phyloP scores from a whole-genome alignment of 2,888 invertebrate genomes.

The Drosophila ustulata region DNA sequence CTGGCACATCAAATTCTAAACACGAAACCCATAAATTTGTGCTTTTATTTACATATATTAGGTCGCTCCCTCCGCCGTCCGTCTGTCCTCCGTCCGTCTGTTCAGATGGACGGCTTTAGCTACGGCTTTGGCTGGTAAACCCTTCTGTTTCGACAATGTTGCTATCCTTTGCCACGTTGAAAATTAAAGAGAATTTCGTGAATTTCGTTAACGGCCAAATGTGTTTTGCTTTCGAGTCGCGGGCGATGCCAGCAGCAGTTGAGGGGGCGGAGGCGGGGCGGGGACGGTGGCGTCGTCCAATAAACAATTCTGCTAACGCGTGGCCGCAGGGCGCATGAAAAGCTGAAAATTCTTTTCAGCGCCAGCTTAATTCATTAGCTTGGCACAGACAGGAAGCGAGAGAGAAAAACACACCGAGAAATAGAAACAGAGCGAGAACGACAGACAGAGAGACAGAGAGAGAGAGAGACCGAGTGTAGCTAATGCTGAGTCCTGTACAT shows the following conservation, averaged over 20 bases:
- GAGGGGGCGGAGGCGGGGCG: not conserved
- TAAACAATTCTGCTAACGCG: conserved; percentile 68
- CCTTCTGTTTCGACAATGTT: conserved; percentile 37
- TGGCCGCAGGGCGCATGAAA: conserved; percentile 54
- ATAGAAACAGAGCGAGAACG: not conserved
- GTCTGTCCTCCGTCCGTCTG: not conserved
- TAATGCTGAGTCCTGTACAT: conserved; percentile 25
- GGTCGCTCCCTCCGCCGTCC: conserved; percentile 2
- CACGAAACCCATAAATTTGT: conserved; percentile 78
- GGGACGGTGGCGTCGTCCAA: conserved; percentile 27
- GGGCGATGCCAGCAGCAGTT: not conserved
- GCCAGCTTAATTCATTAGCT: conserved; percentile 74
- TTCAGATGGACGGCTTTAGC: not conserved
- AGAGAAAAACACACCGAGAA: not conserved
- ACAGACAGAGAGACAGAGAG: not conserved
- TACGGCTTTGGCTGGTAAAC: conserved; percentile 18
- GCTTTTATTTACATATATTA: conserved; percentile 79
- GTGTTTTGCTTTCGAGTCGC: conserved; percentile 24
- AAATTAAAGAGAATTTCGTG: conserved; percentile 57
- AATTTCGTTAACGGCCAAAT: conserved; percentile 50
- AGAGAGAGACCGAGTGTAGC: not conserved
- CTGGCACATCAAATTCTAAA: conserved; percentile 71
- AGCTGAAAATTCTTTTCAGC: conserved; percentile 64
- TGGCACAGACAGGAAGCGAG: conserved; percentile 38
- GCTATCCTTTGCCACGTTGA: conserved; percentile 13